Evolutionary conservation across 2,888 invertebrate species (phyloP), one percentile per base, ranked within the genome.

Genomic region (Malthinus seriepunctatus): DNA sequence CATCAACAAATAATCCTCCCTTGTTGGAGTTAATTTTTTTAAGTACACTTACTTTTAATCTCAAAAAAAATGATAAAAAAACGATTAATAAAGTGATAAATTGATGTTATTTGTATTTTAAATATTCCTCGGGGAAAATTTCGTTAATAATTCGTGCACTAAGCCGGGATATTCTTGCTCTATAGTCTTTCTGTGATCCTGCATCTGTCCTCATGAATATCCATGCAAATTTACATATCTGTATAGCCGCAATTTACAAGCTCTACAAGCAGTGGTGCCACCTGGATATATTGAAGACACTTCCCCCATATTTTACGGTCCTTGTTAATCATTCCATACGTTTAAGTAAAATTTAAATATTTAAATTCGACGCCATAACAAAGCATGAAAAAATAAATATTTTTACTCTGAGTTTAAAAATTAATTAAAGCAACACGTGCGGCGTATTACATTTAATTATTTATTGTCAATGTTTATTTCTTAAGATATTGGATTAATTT

Each of bases 211-310:
- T 70, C 71, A 71, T 70, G 69, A 71, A 70, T 71, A 71, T 66
- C 68, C 71, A 71, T 71, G 67, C 51, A 65, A 67, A 71, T 70
- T 71, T 71, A 70, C 71, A 71, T 71, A 70, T 69, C 70, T 67
- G 67, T 69, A 70, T 71, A 67, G 67, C 69, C 67, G 66, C 71
- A 70, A 71, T 71, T 71, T 71, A 70, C 71, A 70, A 69, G 69
- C 70, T 60, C 64, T 66, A 65, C 65, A 67, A 67, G 64, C 67
- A 51, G 63, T 60, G 66, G 62, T 65, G 63, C 67, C 70, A 69
- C 69, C 68, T 70, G 70, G 68, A 70, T 56, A 68, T 56, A 68
- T 68, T 55, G 62, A 60, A 58, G 52, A 58, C 56, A 53, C 54
- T 47, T 59, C 50, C 53, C 56, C 58, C 49, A 53, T 58, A 60